Conservation (phyloP, 2,113 vertebrate species). For the Illadopsis cleaveri region DNA sequence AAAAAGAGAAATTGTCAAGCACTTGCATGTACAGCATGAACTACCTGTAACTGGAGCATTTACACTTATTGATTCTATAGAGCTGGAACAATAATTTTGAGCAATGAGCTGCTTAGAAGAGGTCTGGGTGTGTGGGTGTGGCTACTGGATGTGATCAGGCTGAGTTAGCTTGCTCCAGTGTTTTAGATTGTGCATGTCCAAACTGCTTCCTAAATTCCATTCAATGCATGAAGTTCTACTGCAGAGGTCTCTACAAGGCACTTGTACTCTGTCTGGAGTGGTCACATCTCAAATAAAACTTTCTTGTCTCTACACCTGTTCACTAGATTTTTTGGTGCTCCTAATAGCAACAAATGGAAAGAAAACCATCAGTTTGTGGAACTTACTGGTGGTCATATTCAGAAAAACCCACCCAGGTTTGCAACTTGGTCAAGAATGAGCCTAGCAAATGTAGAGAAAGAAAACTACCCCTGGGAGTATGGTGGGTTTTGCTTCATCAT, state of each 20-base stretch:
- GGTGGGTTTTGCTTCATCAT: not conserved
- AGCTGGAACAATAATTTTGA: not conserved
- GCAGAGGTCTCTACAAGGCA: not conserved
- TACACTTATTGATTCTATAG: not conserved
- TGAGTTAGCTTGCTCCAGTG: not conserved
- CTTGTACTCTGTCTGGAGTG: not conserved
- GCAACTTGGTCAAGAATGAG: not conserved
- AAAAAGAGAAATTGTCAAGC: not conserved
- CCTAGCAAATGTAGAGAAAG: not conserved
- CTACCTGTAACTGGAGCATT: not conserved
- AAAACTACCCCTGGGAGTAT: not conserved
- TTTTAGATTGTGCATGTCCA: not conserved
- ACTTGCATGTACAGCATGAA: not conserved
- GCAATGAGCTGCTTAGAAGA: not conserved
- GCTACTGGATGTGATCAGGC: not conserved
- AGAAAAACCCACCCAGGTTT: not conserved
- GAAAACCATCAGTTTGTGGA: not conserved
- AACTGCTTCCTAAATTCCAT: not conserved
- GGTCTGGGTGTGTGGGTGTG: rapidly evolving
- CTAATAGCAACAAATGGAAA: not conserved
- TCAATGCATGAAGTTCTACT: not conserved
- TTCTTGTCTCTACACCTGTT: not conserved
- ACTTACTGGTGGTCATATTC: not conserved
- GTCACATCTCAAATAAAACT: rapidly evolving
- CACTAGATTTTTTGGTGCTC: not conserved